Base-by-base conservation (phyloP, 2,888 invertebrate species). In the Temnothorax ravouxi region DNA sequence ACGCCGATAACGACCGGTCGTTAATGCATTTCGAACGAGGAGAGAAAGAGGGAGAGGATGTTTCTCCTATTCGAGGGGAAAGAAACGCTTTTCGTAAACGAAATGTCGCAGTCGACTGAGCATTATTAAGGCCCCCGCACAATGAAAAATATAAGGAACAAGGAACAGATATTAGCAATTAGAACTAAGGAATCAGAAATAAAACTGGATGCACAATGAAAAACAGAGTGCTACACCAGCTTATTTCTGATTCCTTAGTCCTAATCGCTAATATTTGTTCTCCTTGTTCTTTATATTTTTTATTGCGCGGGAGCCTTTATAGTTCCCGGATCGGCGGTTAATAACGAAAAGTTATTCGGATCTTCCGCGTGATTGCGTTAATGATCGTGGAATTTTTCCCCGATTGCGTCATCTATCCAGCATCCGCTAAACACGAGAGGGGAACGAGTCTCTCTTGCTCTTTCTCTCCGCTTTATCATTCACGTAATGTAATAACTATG, bases 351-450 rank as follows among this genome's bases (percentile, higher is more conserved):
- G 34, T 41, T 44, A 66, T 41, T 85, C 44, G 52, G n/a, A 61
- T 47, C 29, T 66, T 50, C 18, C 13, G 29, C 21, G 44, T 21
- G 21, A 71, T 84, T 86, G 81, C 29, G 72, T 69, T 74, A 88
- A 87, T 59, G 61, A 87, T 84, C 62, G 59, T 83, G 86, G 84
- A 87, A 90, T 89, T 84, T 88, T 89, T 88, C 66, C 67, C n/a
- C 47, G 72, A 69, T 89, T 90, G 83, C 88, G 81, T 87, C 90
- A 88, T 34, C 34, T 74, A 75, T 85, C 61, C 84, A 84, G 69
- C 62, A 54, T 72, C 54, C 71, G 54, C 54, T n/a, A 64, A 76
- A 25, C 52, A 41, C 11, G 67, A 64, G 62, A 59, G 18, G 38
- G 47, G 21, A 88, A 72, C 72, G 64, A 83, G 71, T 77, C 44